Evolutionary conservation across 2,113 vertebrate genomes (phyloP).

Genomic region (Phylloscopus trochilus): DNA sequence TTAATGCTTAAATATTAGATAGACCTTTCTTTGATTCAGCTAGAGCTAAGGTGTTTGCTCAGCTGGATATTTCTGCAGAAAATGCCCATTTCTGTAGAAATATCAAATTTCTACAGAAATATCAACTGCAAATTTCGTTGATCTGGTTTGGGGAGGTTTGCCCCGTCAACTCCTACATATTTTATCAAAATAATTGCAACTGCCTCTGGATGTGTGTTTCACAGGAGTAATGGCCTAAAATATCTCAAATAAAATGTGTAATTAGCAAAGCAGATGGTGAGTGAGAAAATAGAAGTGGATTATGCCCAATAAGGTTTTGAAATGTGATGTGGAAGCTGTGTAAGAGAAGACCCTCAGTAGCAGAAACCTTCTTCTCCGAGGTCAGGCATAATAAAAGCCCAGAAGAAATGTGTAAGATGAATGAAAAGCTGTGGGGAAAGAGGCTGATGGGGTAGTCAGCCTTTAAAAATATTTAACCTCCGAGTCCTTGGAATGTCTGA

Average conservation of each 20-base stretch:
- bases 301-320: neutral
- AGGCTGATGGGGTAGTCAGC: neutral
- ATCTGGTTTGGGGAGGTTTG: neutral
- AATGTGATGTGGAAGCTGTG: neutral
- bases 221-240: neutral
- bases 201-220: neutral
- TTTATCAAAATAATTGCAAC: neutral
- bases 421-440: neutral
- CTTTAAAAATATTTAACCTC: neutral
- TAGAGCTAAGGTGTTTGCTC: neutral
- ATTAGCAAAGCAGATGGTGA: neutral
- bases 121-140: too few species aligned
- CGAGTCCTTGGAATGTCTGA: neutral
- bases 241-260: neutral
- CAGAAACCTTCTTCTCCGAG: neutral
- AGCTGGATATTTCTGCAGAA: neutral
- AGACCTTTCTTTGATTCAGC: neutral
- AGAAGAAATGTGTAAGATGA: neutral
- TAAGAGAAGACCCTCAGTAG: neutral
- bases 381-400: neutral
- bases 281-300: neutral
- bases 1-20: neutral
- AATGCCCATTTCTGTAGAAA: too few species aligned
- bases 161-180: fast-evolving
- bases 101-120: too few species aligned